phyloP scores from a whole-genome alignment of 1,140 invertebrate species.

The Maniola jurtina region DNA sequence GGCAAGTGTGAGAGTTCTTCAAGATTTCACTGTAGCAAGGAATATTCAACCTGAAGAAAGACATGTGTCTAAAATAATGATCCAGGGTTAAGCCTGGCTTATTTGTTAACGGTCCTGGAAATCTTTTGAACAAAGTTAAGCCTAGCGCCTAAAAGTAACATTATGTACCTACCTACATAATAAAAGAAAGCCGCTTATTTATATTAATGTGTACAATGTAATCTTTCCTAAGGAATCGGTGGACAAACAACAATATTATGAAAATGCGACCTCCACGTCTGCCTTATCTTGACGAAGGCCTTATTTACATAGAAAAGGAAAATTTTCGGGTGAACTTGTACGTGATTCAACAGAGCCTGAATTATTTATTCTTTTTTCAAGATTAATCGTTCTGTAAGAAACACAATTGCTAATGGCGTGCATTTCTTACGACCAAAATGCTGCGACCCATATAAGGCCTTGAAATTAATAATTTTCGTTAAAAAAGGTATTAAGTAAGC shows the following conservation, averaged over 20 bases:
- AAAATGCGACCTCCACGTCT: constrained; percentile 12
- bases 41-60: neutral
- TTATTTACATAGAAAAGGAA: constrained; percentile 14
- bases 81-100: neutral
- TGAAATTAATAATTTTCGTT: neutral
- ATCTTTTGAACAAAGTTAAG: neutral
- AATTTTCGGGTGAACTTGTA: constrained; percentile 8
- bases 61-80: neutral
- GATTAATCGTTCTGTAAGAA: neutral
- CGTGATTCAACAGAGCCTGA: constrained; percentile 10
- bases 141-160: constrained; percentile 3
- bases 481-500: too few species aligned
- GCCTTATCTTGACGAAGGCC: constrained; percentile 13
- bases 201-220: constrained; percentile 14
- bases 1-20: neutral
- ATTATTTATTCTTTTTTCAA: constrained; percentile 2
- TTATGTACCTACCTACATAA: constrained; percentile 5
- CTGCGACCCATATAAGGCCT: neutral
- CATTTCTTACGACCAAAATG: neutral
- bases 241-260: constrained; percentile 13
- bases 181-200: constrained; percentile 12
- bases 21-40: neutral
- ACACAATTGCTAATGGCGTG: neutral
- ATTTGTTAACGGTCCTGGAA: constrained; percentile 3
- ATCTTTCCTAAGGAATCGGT: constrained; percentile 13